Percentiles rank a stretch among this genome's conserved stretches.
These are phyloP conservation scores for Leptopterna dolabrata DNA, from an alignment of 2,888 invertebrate genomes.

Conservation along the genomic window DNA sequence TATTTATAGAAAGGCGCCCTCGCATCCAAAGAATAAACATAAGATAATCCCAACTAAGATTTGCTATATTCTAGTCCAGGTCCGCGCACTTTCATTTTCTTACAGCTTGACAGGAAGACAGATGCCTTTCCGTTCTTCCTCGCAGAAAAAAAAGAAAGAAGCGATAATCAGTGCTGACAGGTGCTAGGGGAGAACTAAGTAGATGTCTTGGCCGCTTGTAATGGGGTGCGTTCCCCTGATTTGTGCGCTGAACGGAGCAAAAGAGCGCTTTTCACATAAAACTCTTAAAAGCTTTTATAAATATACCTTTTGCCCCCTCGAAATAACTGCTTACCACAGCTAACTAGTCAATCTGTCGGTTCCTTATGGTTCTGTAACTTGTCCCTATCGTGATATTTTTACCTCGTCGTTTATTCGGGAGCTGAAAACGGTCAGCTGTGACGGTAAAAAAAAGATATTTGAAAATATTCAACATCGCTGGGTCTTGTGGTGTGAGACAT, in stretches of 20 bases:
- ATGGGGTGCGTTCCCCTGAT: slow-evolving; percentile 1
- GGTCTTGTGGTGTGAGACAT: no score
- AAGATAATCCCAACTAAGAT: background rate
- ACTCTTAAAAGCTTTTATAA: slow-evolving; percentile 45
- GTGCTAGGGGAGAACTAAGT: slow-evolving; percentile 6
- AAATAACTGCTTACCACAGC: slow-evolving; percentile 33
- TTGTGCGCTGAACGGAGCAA: slow-evolving; percentile 12
- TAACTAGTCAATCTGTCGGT: slow-evolving; percentile 39
- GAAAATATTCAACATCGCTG: no score
- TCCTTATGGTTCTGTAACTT: slow-evolving; percentile 22
- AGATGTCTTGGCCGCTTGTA: slow-evolving; percentile 19
- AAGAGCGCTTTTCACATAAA: slow-evolving; percentile 43
- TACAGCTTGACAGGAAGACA: background rate
- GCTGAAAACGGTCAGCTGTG: background rate
- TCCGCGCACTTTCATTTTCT: background rate
- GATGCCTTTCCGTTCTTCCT: background rate
- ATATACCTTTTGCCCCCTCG: background rate
- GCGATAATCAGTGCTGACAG: slow-evolving; percentile 34
- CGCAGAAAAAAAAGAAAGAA: background rate
- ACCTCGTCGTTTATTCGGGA: background rate
- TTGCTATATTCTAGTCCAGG: background rate
- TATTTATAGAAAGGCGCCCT: no score
- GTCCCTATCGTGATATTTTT: slow-evolving; percentile 22
- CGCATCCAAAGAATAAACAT: no score
- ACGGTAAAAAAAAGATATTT: no score